Evolutionary conservation across 2,113 vertebrate species (phyloP).

Genomic region (Stictonetta naevosa): DNA sequence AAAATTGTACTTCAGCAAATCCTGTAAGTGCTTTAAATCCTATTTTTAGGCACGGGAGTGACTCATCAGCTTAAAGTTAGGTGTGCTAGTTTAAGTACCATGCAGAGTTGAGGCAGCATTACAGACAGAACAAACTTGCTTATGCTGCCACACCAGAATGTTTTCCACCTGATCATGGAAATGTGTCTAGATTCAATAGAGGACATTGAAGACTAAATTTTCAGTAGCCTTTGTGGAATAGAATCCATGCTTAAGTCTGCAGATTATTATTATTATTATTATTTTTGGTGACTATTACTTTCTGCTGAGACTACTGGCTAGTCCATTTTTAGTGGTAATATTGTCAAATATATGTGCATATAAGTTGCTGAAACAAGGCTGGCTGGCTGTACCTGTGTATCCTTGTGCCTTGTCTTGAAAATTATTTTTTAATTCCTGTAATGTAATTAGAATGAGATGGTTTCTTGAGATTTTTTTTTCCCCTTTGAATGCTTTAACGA

Average conservation of each 20-base stretch:
- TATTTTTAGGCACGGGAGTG: background rate
- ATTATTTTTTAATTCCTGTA: background rate
- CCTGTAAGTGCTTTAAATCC: background rate
- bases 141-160: background rate
- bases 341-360: background rate
- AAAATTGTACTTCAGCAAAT: slow-evolving; percentile 12
- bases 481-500: background rate
- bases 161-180: background rate
- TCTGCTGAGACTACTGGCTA: background rate
- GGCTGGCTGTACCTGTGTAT: background rate
- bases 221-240: background rate
- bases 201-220: background rate
- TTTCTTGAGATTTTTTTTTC: background rate
- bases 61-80: background rate
- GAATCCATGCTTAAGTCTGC: background rate
- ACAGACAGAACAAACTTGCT: background rate
- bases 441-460: background rate
- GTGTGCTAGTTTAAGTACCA: background rate
- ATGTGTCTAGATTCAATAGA: background rate
- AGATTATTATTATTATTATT: background rate
- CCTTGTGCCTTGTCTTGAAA: background rate
- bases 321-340: background rate
- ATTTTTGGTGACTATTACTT: background rate
- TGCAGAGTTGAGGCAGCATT: background rate
- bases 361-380: background rate